Base-by-base conservation (phyloP, 2,113 vertebrate genomes). In the Amphilophus citrinellus region DNA sequence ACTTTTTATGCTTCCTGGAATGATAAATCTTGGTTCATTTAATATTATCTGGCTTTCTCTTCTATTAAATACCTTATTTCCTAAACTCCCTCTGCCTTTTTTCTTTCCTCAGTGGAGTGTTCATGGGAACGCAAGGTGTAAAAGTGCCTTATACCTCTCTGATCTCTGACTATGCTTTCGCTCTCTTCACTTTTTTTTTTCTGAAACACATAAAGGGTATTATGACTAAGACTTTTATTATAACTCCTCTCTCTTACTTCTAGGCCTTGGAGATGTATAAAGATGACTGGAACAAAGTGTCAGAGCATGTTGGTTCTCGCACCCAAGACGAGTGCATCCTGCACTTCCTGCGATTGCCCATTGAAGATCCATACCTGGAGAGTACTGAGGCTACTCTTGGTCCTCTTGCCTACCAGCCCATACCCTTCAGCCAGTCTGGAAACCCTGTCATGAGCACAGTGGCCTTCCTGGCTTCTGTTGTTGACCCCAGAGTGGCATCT, bases 211-310 rank as follows among this genome's bases (percentile, higher is more conserved):
- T 4, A n/a, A 8, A 2, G 32, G 2, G 61, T 39, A 32, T 27
- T 17, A 13, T 8, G 6, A 37, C 20, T 37, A 4, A 66, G 35
- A 39, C 42, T 5, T 39, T n/a, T 32, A 6, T 56, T 7, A 42
- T 37, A 20, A 14, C 59, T 27, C 27, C 13, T 22, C 3, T 78
- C 58, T 1, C 20, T 7, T 61, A 61, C 35, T 30, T 4, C 10
- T 88, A 99, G 98, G 98, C 98, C 0, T 93, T 99, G 87, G 98
- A 99, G 94, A 99, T 99, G 98, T 99, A 96, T 93, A 99, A 99
- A 89, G 98, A 99, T 2, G 98, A 99, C 94, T 99, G 98, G 98
- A 99, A 99, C 95, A 99, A 99, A 87, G 98, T 99, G 62, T 99
- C 98, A 0, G 98, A 99, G 95, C 98, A 99, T 0, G 97, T 99